Evolutionary conservation across 2,888 invertebrate species (phyloP).

Genomic region (Oligia strigilis): DNA sequence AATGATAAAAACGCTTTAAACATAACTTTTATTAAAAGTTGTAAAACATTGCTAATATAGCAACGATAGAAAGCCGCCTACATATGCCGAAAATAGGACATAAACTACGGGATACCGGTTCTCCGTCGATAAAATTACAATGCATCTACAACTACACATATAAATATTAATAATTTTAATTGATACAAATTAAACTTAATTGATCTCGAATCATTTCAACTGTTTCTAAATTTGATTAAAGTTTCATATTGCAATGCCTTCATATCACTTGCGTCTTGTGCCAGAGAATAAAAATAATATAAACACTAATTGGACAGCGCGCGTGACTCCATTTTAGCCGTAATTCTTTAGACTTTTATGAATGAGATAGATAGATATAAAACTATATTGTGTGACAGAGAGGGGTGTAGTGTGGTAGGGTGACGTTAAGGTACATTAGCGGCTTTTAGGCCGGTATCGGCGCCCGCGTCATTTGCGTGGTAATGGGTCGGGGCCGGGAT

Average conservation of each 20-base stretch:
- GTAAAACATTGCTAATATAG: constrained; percentile 62
- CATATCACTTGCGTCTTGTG: constrained; percentile 40
- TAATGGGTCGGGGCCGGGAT: constrained; percentile 83
- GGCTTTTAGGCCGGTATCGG: constrained; percentile 83
- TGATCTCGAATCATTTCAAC: constrained; percentile 57
- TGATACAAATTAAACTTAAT: constrained; percentile 64
- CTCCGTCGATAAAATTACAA: constrained; percentile 53
- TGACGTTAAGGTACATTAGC: constrained; percentile 81
- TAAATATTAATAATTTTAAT: constrained; percentile 63
- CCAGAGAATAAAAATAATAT: constrained; percentile 67
- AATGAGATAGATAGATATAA: constrained; percentile 70
- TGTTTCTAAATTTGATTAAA: constrained; percentile 62
- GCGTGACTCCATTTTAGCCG: constrained; percentile 82
- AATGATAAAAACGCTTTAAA: constrained; percentile 62
- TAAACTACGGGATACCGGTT: constrained; percentile 60
- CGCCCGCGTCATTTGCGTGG: constrained; percentile 83
- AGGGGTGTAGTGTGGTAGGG: constrained; percentile 68
- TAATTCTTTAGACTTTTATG: constrained; percentile 74
- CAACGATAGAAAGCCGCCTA: constrained; percentile 39
- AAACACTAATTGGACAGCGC: constrained; percentile 79
- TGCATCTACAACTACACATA: constrained; percentile 35
- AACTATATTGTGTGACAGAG: constrained; percentile 69
- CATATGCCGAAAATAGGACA: constrained; percentile 45
- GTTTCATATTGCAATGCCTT: constrained; percentile 52
- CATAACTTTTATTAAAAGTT: constrained; percentile 60